Base-by-base conservation (phyloP, 2,113 vertebrate genomes). In the Stegostoma tigrinum region DNA sequence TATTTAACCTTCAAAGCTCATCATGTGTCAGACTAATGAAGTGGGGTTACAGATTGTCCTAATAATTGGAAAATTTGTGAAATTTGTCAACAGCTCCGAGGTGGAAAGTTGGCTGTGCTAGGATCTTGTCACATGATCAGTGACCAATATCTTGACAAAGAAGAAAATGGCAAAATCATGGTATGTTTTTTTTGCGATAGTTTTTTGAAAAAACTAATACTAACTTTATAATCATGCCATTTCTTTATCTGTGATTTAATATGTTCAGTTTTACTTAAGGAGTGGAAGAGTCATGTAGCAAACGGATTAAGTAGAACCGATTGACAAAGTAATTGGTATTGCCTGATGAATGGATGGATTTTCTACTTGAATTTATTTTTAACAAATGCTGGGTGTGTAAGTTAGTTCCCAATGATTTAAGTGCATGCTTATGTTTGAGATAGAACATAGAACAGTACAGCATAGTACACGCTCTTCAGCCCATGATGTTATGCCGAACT, bases 121-220 rank as follows among this genome's bases (percentile, higher is more conserved):
- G 99, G 99, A 86, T 99, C 99, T 42, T 99, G 98, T 96, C 98
- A 99, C 97, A 99, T 99, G 99, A 99, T 99, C 97, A 98, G 97
- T 96, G 99, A 99, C 96, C 98, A 99, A 21, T 99, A 99, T 97
- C 97, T 99, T 96, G 99, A 99, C 97, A 99, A 99, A 97, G 99
- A 99, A 97, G 99, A 99, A 97, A 99, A 99, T 93, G 97, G 97
- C 97, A 99, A 99, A 98, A 98, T 99, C 96, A 97, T 99, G 98
- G 99, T 99, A 96, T 98, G 97, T 27, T 2, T 27, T 27, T 93
- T 72, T 48, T 86, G 52, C 12, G 38, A n/a, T 42, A 45, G 19
- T 45, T 64, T 70, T 55, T 75, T 75, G 10, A 27, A 61, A 55
- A 38, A 45, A 52, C 72, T 45, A 30, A 72, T 21, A 14, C 48